Conservation (phyloP, 2,113 vertebrate species). For the Gymnorhina tibicen region DNA sequence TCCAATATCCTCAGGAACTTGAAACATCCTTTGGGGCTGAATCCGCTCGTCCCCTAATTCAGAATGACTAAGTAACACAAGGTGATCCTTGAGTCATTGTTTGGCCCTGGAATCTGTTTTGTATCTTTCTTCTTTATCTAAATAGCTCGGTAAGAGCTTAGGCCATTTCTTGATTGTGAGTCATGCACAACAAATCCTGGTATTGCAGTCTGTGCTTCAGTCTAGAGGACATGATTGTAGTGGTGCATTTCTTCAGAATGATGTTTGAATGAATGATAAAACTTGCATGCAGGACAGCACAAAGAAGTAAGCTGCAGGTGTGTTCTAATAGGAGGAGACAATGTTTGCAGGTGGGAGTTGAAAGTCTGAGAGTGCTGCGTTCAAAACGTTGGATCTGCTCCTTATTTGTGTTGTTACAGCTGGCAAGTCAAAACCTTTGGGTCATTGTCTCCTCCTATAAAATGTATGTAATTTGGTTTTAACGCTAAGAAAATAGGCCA, state of each 20-base stretch:
- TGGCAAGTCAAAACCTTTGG: background rate
- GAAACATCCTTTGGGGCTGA: background rate
- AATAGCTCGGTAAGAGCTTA: background rate
- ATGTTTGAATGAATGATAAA: background rate
- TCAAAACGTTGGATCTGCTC: background rate
- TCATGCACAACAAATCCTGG: background rate
- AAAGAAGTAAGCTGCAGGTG: background rate
- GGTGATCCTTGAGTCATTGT: slow-evolving; percentile 2
- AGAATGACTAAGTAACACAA: background rate
- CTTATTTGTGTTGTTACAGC: fast-evolving
- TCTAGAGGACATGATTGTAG: background rate
- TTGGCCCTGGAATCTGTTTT: background rate
- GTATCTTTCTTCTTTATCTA: background rate
- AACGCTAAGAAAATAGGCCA: background rate
- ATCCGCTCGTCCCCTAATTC: background rate
- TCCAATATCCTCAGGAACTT: background rate
- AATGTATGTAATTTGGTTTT: background rate
- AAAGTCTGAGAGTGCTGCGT: background rate
- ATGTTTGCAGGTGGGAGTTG: background rate
- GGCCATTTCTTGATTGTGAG: background rate
- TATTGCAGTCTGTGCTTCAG: background rate
- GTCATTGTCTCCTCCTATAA: background rate
- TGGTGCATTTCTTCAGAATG: background rate
- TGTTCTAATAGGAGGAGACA: background rate
- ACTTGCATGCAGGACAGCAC: background rate